These are phyloP conservation scores for Coelinius sp. DNA, from an alignment of 2,888 invertebrate species.

Conservation along the genomic window DNA sequence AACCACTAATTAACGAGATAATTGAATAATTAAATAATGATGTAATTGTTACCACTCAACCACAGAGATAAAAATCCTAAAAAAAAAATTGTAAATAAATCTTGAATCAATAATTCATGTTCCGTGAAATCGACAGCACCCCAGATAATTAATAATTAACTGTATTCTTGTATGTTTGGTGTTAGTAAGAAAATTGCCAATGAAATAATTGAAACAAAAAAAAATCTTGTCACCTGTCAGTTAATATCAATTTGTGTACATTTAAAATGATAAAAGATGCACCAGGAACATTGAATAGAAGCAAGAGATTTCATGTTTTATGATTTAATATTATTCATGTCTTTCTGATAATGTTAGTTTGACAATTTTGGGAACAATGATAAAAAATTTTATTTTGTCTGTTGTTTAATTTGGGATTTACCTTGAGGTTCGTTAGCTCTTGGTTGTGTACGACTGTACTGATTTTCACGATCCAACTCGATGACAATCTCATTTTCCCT, in stretches of 20 bases:
- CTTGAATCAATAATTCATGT: neutral
- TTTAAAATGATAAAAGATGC: conserved; percentile 17
- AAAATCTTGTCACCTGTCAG: neutral
- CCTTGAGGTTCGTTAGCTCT: conserved; percentile 71
- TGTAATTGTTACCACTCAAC: no score
- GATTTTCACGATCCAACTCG: conserved; percentile 78
- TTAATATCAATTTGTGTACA: neutral
- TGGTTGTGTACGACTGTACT: conserved; percentile 74
- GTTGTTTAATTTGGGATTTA: conserved; percentile 52
- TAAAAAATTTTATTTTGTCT: conserved; percentile 9
- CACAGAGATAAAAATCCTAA: neutral
- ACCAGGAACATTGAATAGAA: neutral
- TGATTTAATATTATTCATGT: neutral
- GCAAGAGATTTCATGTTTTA: neutral
- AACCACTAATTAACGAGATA: no score
- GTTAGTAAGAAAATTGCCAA: conserved; percentile 15
- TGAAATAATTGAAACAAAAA: neutral
- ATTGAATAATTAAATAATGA: no score
- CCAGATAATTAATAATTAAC: conserved; percentile 41
- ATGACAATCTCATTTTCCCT: conserved; percentile 78
- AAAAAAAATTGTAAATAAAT: neutral
- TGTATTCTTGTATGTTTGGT: neutral
- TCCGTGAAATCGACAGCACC: conserved; percentile 50
- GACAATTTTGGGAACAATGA: conserved; percentile 7
- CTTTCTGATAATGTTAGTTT: conserved; percentile 5